These are phyloP conservation scores for Acipenser oxyrinchus DNA, from an alignment of 2,797 vertebrate species.

Conservation along the genomic window DNA sequence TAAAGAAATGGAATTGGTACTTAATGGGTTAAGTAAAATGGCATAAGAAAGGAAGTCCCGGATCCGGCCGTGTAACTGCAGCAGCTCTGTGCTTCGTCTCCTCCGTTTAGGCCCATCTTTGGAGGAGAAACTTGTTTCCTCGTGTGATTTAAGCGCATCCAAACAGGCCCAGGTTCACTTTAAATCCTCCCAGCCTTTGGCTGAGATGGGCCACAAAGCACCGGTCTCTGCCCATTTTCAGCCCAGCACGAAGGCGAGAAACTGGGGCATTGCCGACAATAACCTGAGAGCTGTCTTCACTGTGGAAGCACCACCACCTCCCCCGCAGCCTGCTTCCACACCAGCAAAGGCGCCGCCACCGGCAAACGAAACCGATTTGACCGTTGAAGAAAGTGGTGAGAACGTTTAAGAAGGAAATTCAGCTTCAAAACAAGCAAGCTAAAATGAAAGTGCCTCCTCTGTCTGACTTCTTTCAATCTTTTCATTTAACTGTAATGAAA, in stretches of 20 bases:
- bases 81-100: constrained; percentile 7
- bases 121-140: constrained; percentile 85
- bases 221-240: constrained; percentile 62
- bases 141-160: constrained; percentile 70
- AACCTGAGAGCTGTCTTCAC: constrained; percentile 63
- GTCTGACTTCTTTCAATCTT: too few relatives aligned
- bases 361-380: constrained; percentile 43
- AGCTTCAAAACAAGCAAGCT: too few relatives aligned
- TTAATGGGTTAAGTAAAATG: too few relatives aligned
- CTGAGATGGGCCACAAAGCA: constrained; percentile 52
- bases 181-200: constrained; percentile 60
- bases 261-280: constrained; percentile 61
- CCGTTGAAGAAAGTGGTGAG: constrained; percentile 80
- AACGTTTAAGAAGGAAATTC: constrained; percentile 29
- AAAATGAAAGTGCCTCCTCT: too few relatives aligned
- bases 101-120: constrained; percentile 78
- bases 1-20: too few relatives aligned
- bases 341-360: constrained; percentile 43
- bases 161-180: constrained; percentile 72
- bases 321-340: constrained; percentile 24
- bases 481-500: too few relatives aligned
- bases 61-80: background rate
- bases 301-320: constrained; percentile 45
- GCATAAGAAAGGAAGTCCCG: too few relatives aligned
- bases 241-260: constrained; percentile 61